A percentile compares a stretch with the other conserved stretches of the same genome.
Conservation (phyloP, 2,888 invertebrate genomes). For the Tricholauxania praeusta region DNA sequence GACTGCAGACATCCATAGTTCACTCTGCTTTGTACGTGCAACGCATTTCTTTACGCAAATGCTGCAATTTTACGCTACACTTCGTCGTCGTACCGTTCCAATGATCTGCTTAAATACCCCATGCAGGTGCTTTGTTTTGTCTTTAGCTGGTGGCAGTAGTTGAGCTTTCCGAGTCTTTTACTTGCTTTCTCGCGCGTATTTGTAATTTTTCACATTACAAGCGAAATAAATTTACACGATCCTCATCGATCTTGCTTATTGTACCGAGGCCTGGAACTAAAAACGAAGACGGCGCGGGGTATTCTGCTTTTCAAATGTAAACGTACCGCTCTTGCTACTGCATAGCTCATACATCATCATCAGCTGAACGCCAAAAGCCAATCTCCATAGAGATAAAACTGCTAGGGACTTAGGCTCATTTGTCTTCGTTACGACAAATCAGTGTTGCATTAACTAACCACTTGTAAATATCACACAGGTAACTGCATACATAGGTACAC, state of each 20-base stretch:
- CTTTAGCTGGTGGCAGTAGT: neutral
- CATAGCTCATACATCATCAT: conserved; percentile 21
- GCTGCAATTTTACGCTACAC: neutral
- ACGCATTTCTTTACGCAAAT: conserved; percentile 46
- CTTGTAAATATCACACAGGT: conserved; percentile 10
- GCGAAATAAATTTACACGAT: conserved; percentile 9
- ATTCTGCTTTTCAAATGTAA: neutral
- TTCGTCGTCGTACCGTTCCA: neutral
- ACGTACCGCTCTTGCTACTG: neutral
- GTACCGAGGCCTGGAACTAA: neutral
- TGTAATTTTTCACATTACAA: neutral
- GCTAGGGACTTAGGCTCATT: conserved; percentile 14
- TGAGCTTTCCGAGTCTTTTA: neutral
- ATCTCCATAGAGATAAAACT: conserved; percentile 11
- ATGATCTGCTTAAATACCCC: neutral
- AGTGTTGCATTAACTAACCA: no score
- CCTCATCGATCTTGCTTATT: conserved; percentile 27
- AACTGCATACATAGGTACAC: neutral
- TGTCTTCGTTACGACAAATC: conserved; percentile 18
- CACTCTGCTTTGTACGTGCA: conserved; percentile 53
- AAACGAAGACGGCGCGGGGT: neutral
- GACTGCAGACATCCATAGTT: conserved; percentile 50
- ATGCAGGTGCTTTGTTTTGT: neutral
- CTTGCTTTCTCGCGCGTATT: neutral
- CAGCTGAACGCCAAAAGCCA: conserved; percentile 23